Percentiles rank a stretch among this genome's conserved stretches.
Evolutionary conservation across 2,113 vertebrate genomes (phyloP).

Genomic region (Pachycephala philippinensis): DNA sequence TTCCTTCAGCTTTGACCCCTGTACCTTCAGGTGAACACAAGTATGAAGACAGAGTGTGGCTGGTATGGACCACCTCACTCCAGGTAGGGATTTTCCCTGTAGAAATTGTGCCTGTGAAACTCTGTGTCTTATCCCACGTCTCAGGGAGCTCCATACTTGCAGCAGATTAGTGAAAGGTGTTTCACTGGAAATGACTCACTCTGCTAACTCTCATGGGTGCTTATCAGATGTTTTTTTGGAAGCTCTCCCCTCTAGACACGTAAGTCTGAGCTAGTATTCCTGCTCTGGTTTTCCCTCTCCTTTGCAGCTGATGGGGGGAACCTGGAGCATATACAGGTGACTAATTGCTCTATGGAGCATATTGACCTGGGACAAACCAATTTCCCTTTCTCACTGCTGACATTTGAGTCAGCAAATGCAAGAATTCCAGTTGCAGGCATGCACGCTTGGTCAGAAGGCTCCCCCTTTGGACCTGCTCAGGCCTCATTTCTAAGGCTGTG

Average conservation of each 20-base stretch:
- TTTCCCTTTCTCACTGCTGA: neutral
- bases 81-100: neutral
- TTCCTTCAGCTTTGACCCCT: neutral
- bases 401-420: neutral
- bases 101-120: neutral
- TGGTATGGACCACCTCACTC: neutral
- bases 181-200: neutral
- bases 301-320: neutral
- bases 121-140: neutral
- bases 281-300: neutral
- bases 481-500: neutral
- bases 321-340: neutral
- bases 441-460: rapidly evolving
- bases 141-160: neutral
- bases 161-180: neutral
- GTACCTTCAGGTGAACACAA: neutral
- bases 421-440: neutral
- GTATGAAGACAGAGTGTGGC: neutral
- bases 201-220: neutral
- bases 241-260: neutral
- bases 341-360: neutral
- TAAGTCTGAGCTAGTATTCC: neutral
- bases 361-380: neutral
- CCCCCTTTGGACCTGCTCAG: neutral
- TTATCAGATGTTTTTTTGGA: neutral